Evolutionary conservation across 2,888 invertebrate species (phyloP), one percentile per base, ranked within the genome.

Genomic region (Pocota personata): DNA sequence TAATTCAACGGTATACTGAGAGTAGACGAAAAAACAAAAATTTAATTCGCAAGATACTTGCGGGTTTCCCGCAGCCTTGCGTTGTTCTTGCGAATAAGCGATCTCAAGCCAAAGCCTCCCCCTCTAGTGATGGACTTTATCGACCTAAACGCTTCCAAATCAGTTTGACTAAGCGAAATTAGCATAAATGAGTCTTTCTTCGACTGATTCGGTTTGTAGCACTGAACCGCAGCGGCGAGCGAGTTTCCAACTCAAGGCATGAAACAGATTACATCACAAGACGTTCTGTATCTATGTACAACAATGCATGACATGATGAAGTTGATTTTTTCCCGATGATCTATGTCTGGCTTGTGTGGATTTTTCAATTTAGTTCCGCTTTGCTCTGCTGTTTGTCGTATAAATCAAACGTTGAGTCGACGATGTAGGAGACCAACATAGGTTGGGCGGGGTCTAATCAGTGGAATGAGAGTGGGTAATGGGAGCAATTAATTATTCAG

Each of bases 1-100:
- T 87, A 87, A 73, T 67, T 86, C 71, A 84, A 40, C 69, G 62
- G 12, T 30, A 58, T 27, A 69, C 12, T 1, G 16, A 5, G 3
- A 3, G 60, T 21, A 35, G 24, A 12, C 27, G 3, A 58, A 30
- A 40, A 40, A 10, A 55, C n/a, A 37, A 19, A 57, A 60, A 58
- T 6, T 62, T 21, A 55, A 60, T 77, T 83, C 78, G 75, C 80
- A 62, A 79, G 69, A 35, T 16, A 37, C 43, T 35, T 57, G 52
- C 52, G 19, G 48, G 32, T 67, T 82, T 82, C 73, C 77, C 87
- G 82, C 71, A 87, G 87, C 87, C 87, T 87, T 87, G 87, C 76
- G 82, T 86, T 86, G 76, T 82, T 86, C 86, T 86, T 57, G 64
- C 52, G 58, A 60, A 4, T 48, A 32, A 37, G 37, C 5, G 12